phyloP scores from a whole-genome alignment of 1,140 invertebrate species.

The Habropoda laboriosa region DNA sequence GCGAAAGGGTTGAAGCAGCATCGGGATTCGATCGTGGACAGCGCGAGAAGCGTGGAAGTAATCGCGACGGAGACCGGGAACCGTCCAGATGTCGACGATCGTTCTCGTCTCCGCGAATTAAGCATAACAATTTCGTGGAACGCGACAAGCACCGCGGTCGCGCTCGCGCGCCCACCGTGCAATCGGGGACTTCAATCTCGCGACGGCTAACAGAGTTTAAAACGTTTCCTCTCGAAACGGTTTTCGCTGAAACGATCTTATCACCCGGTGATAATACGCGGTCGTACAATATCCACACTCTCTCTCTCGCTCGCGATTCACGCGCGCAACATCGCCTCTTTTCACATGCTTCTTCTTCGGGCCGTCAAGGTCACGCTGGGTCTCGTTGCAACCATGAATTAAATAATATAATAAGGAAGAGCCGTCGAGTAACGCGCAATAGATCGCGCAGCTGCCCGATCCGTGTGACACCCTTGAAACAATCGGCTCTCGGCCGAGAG shows the following conservation, averaged over 20 bases:
- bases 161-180: not conserved
- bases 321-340: no score
- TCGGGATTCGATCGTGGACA: not conserved
- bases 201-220: not conserved
- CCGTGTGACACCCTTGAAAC: conserved; percentile 80
- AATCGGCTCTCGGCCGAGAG: conserved; percentile 66
- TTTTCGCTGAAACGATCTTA: not conserved
- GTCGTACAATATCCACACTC: not conserved
- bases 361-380: conserved; percentile 23
- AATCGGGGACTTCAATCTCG: not conserved
- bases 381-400: conserved; percentile 32
- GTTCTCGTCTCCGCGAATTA: conserved; percentile 15
- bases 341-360: not conserved
- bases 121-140: conserved; percentile 33
- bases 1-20: not conserved
- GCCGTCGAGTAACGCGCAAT: conserved; percentile 65
- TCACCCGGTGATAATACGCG: not conserved
- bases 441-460: conserved; percentile 67
- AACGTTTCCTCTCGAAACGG: conserved; percentile 12
- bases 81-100: conserved; percentile 21
- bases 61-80: conserved; percentile 8
- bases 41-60: not conserved
- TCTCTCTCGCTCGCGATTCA: no score
- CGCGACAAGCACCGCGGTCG: not conserved
- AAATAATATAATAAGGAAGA: conserved; percentile 74